Base-by-base conservation (phyloP, 2,797 vertebrate genomes). In the Orientallactaga sibirica region DNA sequence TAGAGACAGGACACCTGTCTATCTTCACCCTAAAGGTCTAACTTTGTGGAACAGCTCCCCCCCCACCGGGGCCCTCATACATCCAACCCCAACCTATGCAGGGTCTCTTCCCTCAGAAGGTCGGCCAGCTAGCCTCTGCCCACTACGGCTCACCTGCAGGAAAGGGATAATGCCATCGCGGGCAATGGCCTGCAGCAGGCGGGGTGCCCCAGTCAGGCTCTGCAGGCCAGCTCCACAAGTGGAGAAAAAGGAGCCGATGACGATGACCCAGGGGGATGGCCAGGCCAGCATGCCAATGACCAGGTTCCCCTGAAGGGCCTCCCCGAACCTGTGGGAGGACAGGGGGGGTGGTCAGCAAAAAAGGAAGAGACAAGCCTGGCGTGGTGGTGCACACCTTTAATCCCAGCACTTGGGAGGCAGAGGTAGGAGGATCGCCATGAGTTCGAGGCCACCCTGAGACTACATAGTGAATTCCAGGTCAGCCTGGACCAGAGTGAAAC, bases 231-330 rank as follows among this genome's bases (percentile, higher is more conserved):
- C 99, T 3, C 99, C 99, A 0, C 99, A 99, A 25, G 99, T 99
- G 92, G 99, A 99, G 97, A 99, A 99, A 98, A 99, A 99, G 0
- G 99, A 99, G 78, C 99, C 99, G 3, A 99, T 99, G 93, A 99
- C 99, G 37, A 99, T 99, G 41, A 99, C 99, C 99, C 99, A 99
- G 0, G 99, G 99, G 0, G 99, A 99, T 0, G 99, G 99, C 99
- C 99, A 99, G 1, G 99, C 99, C 82, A 99, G 96, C 0, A 98
- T 99, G 83, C 99, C 99, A 5, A 99, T 99, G 43, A 99, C 99
- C 9, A 99, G 98, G 94, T 99, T 99, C 71, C 99, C 98, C 93
- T 99, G 98, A 87, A 99, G 99, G 0, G 99, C 99, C 97, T 99
- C 99, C 62, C 99, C 99, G 86, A 98, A 99, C 97, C 99, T 99